phyloP scores from a whole-genome alignment of 2,888 invertebrate species.

The Pyrrhopygopsis socrates region DNA sequence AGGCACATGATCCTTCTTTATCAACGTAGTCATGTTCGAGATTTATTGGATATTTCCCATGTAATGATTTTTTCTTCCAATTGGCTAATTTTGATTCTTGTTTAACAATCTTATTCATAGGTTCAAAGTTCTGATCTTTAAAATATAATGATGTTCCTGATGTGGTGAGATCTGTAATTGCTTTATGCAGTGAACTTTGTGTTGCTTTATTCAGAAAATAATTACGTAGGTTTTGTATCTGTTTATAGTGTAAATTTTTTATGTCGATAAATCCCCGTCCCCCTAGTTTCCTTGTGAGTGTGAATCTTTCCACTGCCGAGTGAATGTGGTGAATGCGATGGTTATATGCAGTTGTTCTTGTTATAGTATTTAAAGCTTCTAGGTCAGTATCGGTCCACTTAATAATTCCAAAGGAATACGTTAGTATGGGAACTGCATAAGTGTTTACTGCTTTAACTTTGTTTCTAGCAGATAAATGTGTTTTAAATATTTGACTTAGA shows the following conservation, averaged over 20 bases:
- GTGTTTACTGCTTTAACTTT: conserved; percentile 43
- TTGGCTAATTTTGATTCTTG: neutral
- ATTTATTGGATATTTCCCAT: conserved; percentile 31
- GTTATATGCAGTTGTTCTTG: neutral
- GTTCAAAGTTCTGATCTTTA: neutral
- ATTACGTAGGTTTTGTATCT: neutral
- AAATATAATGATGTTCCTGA: neutral
- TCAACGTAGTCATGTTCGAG: conserved; percentile 26
- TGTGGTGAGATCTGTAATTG: neutral
- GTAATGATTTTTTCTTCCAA: conserved; percentile 26
- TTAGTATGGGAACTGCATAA: conserved; percentile 50
- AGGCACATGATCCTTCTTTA: conserved; percentile 10
- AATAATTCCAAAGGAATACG: conserved; percentile 49
- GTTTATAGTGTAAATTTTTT: conserved; percentile 28
- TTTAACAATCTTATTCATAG: neutral
- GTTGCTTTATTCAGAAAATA: conserved; percentile 7
- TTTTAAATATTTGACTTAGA: conserved; percentile 15
- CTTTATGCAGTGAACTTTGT: neutral
- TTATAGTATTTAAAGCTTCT: neutral
- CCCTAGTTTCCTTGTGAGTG: conserved; percentile 11
- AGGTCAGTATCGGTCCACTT: conserved; percentile 17
- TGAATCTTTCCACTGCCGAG: conserved; percentile 10
- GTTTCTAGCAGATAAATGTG: conserved; percentile 26
- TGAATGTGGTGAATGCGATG: conserved; percentile 9
- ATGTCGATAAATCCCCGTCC: conserved; percentile 28